phyloP scores from a whole-genome alignment of 2,797 vertebrate species.

The Psittacula derbiana region DNA sequence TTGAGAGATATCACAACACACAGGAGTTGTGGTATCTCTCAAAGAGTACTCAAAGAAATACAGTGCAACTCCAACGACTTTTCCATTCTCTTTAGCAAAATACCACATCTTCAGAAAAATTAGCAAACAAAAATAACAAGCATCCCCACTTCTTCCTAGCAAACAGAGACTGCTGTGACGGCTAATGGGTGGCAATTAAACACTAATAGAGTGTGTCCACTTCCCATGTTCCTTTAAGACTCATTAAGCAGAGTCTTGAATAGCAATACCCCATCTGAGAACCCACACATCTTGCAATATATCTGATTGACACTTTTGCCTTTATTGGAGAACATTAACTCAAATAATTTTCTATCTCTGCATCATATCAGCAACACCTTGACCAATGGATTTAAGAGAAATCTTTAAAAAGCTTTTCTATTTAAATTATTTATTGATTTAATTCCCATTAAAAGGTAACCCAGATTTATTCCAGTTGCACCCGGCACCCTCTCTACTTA shows the following conservation, averaged over 20 bases:
- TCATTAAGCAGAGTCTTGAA: background rate
- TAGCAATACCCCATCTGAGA: background rate
- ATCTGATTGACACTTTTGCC: background rate
- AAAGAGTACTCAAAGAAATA: background rate
- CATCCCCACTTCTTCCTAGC: background rate
- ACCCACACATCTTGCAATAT: background rate
- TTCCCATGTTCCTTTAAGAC: background rate
- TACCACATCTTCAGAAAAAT: background rate
- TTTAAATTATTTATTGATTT: slow-evolving; percentile 18
- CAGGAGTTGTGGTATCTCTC: background rate
- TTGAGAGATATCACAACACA: background rate
- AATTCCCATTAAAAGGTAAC: background rate
- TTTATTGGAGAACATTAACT: background rate
- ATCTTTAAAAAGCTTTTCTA: background rate
- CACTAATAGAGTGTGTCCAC: background rate
- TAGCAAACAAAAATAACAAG: background rate
- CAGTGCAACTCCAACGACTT: background rate
- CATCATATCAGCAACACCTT: background rate
- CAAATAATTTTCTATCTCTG: background rate
- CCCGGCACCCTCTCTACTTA: background rate
- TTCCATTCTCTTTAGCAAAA: background rate
- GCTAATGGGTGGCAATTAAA: background rate
- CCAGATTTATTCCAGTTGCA: background rate
- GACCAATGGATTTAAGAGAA: background rate
- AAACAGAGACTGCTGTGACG: background rate